phyloP scores from a whole-genome alignment of 2,797 vertebrate species.

The Acanthornis magna region DNA sequence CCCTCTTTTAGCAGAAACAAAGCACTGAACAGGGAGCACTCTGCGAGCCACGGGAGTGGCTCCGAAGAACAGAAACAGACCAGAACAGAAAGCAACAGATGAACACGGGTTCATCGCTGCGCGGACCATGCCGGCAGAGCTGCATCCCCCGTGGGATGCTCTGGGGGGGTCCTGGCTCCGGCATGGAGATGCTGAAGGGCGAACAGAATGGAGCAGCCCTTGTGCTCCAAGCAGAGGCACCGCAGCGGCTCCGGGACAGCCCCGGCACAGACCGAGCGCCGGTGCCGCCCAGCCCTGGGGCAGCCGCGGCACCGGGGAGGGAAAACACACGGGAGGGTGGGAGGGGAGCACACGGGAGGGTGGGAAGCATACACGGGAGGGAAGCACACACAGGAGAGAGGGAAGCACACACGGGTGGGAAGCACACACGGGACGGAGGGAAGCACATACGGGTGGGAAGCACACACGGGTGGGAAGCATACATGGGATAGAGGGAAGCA shows the following conservation, averaged over 20 bases:
- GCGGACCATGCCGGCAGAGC: not conserved
- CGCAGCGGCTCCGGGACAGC: not conserved
- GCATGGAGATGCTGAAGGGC: not conserved
- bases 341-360: too few relatives aligned
- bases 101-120: rapidly evolving
- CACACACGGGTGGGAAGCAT: too few relatives aligned
- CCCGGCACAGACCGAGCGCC: not conserved
- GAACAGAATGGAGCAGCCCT: too few relatives aligned
- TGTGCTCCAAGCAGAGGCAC: not conserved
- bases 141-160: not conserved
- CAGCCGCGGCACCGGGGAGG: not conserved
- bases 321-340: too few relatives aligned
- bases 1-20: rapidly evolving
- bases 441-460: too few relatives aligned
- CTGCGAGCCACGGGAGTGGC: not conserved
- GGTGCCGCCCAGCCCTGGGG: not conserved
- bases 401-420: too few relatives aligned
- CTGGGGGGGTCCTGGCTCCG: rapidly evolving
- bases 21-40: not conserved
- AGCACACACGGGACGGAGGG: too few relatives aligned
- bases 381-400: too few relatives aligned
- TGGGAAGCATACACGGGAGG: too few relatives aligned
- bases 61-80: not conserved
- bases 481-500: too few relatives aligned
- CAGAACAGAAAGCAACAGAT: too few relatives aligned